Percentiles rank a stretch among this genome's conserved stretches.
Conservation (phyloP, 2,113 vertebrate species). For the Bombycilla garrulus region DNA sequence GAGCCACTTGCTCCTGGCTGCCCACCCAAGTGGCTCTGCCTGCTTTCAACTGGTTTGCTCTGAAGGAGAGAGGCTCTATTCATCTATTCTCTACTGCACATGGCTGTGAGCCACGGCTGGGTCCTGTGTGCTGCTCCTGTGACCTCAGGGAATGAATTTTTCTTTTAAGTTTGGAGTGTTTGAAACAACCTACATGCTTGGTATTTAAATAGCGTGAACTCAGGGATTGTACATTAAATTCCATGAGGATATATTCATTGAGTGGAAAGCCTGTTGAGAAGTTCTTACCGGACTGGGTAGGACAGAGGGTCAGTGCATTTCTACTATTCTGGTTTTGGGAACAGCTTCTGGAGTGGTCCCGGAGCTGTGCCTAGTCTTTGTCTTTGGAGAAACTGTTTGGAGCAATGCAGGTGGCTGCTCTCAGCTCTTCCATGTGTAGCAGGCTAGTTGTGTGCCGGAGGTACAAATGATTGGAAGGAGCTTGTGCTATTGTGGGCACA, state of each 20-base stretch:
- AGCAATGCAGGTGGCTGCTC: rapidly evolving
- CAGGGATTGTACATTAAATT: neutral
- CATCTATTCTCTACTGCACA: neutral
- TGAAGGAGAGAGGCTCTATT: neutral
- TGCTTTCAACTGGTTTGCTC: neutral
- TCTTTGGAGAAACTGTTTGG: neutral
- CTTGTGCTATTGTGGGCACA: rapidly evolving
- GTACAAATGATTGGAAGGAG: rapidly evolving
- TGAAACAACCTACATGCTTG: neutral
- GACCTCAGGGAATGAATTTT: neutral
- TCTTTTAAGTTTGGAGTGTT: neutral
- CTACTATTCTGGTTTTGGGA: neutral
- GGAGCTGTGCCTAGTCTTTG: neutral
- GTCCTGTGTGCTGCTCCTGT: neutral
- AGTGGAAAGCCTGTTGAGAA: neutral
- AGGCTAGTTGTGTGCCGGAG: neutral
- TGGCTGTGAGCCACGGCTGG: rapidly evolving
- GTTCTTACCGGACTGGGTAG: neutral
- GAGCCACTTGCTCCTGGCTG: neutral
- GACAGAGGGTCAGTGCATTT: neutral
- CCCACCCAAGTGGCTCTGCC: neutral
- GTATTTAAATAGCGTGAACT: neutral
- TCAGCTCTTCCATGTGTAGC: rapidly evolving
- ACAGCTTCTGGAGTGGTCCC: neutral
- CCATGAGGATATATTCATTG: neutral